Base-by-base conservation (phyloP, 2,888 invertebrate species). In the Galerucella calmariensis region DNA sequence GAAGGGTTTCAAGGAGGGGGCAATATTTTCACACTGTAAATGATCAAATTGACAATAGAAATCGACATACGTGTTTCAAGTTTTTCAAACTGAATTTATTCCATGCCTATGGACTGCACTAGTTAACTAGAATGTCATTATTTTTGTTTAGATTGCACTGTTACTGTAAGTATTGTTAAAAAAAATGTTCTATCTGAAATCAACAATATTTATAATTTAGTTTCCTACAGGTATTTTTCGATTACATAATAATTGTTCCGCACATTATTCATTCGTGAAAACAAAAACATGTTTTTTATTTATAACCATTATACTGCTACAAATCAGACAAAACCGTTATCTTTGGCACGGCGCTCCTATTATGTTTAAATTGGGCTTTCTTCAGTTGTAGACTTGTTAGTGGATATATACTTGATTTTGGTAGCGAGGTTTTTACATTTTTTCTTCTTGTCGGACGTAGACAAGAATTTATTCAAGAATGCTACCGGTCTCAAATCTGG, bases 361-460 rank as follows among this genome's bases (percentile, higher is more conserved):
- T 35, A 27, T 61, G 61, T 61, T 35, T 61, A 61, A 61, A 35
- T 35, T 61, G 61, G 27, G 35, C 27, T 35, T 61, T 27, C 35
- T 61, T 61, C 35, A 61, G 61, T 58, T 20, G 58, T 35, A 35
- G 10, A 56, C 56, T 56, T 56, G 56, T 56, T 56, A 56, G 56
- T 20, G 56, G 56, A 56, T 20, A 10, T 56, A 8, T 56, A 56
- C 56, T 56, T 56, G 56, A 56, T 56, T 56, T 56, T 56, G 56
- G 56, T 56, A 20, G 56, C 56, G 56, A 56, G 20, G 56, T 56
- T 56, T 56, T 56, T 56, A 56, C 10, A 61, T 61, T 61, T 61
- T 35, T 61, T 61, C 35, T 35, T 61, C 61, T 61, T 61, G 61
- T 61, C 61, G 61, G 35, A 61, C 35, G 61, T 61, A 61, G 61